These are phyloP conservation scores for Ferdinandea cuprea DNA, from an alignment of 2,888 invertebrate genomes.

Conservation along the genomic window DNA sequence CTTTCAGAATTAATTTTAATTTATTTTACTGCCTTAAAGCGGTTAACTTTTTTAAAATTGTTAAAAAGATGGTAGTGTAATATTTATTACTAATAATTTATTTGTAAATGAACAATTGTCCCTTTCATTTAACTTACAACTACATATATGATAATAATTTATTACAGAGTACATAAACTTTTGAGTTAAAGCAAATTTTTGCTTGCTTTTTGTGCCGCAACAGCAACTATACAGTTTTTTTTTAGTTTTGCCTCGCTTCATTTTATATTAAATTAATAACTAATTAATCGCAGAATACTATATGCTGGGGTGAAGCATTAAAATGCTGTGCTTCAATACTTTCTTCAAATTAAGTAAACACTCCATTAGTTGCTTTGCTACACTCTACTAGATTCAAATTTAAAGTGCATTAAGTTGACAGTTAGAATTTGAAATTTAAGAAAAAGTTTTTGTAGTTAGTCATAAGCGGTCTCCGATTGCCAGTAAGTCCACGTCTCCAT, in stretches of 20 bases:
- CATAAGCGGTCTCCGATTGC: conserved; percentile 77
- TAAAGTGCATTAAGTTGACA: conserved; percentile 21
- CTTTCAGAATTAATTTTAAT: no score
- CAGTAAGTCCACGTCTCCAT: conserved; percentile 80
- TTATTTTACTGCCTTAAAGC: no score
- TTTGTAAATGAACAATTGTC: conserved; percentile 9
- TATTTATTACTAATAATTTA: conserved; percentile 36
- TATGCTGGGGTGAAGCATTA: conserved; percentile 7
- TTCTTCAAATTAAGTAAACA: conserved; percentile 30
- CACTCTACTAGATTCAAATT: conserved; percentile 23
- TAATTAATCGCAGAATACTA: conserved; percentile 15
- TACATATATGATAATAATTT: conserved; percentile 35
- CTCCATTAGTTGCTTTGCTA: neutral
- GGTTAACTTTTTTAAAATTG: no score
- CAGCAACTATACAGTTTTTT: conserved; percentile 21
- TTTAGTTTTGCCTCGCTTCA: no score
- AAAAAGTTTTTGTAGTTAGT: conserved; percentile 79
- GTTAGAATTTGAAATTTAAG: conserved; percentile 12
- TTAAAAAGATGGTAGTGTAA: no score
- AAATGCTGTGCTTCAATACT: conserved; percentile 27
- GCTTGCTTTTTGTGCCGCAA: conserved; percentile 26
- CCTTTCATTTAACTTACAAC: conserved; percentile 23
- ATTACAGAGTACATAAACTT: conserved; percentile 40
- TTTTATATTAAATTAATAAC: conserved; percentile 33
- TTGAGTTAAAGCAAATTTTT: conserved; percentile 31